phyloP scores from a whole-genome alignment of 1,140 invertebrate species.

The Frieseomelitta varia region DNA sequence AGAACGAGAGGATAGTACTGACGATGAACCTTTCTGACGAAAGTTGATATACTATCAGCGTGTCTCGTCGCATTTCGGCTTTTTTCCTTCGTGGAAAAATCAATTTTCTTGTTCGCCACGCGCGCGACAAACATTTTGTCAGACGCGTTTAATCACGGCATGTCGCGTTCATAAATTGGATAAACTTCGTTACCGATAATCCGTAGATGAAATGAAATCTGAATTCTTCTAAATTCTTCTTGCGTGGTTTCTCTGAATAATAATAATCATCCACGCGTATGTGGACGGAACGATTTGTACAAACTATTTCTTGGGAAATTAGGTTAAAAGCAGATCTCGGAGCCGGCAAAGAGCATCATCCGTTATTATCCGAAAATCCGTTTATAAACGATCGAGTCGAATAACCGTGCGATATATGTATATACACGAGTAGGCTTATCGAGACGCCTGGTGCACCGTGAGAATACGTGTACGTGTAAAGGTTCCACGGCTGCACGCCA shows the following conservation, averaged over 20 bases:
- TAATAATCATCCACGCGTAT: not conserved
- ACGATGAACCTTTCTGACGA: not conserved
- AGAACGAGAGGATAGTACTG: no score
- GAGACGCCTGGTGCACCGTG: not conserved
- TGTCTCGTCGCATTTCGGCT: not conserved
- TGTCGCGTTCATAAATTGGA: slow-evolving; percentile 40
- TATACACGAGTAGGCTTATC: not conserved
- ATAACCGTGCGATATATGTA: not conserved
- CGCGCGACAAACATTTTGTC: slow-evolving; percentile 27
- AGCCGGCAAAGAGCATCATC: not conserved
- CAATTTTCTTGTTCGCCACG: not conserved
- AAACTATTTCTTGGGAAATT: not conserved
- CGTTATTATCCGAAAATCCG: slow-evolving; percentile 11
- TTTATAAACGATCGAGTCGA: slow-evolving; percentile 34
- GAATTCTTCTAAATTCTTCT: not conserved
- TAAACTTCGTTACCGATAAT: slow-evolving; percentile 39
- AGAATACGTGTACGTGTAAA: not conserved
- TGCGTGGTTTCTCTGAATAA: no score
- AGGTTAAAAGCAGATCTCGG: not conserved
- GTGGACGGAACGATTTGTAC: not conserved
- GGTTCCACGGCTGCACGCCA: not conserved
- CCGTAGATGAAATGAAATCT: slow-evolving; percentile 37
- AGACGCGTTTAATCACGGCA: slow-evolving; percentile 12
- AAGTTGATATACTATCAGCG: no score
- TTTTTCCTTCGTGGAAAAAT: not conserved